Conservation (phyloP, 2,113 vertebrate genomes). For the Barbus barbus region DNA sequence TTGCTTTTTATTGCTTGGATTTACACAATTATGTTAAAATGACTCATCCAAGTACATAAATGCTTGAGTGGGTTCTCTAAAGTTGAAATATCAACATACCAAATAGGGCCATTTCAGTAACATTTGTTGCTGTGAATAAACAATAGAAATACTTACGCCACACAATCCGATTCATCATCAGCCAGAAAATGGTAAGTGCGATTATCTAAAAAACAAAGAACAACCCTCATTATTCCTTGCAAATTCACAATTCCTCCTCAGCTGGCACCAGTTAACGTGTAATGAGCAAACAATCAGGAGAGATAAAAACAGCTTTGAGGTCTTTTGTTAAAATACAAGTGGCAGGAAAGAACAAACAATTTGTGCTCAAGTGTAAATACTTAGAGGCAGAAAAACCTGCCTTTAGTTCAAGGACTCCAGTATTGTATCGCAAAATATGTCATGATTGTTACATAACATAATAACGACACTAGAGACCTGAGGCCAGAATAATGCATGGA, state of each 20-base stretch:
- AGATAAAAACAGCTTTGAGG: conserved; percentile 26
- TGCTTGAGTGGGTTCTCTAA: background rate
- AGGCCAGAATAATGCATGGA: conserved; percentile 12
- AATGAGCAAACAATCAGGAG: conserved; percentile 1
- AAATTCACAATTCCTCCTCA: background rate
- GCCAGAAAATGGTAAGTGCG: conserved; percentile 71
- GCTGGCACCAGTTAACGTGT: background rate
- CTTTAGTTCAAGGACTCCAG: background rate
- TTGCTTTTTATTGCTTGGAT: background rate
- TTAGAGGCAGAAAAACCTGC: background rate
- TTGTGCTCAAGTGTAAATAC: background rate
- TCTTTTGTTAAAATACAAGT: background rate
- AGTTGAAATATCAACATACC: background rate
- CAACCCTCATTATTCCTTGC: background rate
- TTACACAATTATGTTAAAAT: background rate
- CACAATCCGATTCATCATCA: conserved; percentile 72
- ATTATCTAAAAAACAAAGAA: conserved; percentile 67
- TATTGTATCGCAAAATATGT: background rate
- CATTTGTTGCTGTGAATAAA: background rate
- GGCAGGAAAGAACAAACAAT: background rate
- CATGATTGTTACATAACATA: background rate
- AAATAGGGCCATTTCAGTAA: background rate
- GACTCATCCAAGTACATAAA: background rate
- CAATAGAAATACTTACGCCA: conserved; percentile 58
- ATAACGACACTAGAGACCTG: conserved; percentile 8